Conservation (phyloP, 92 coral and sea anemone genomes). For the Anthopleura xanthogrammica region DNA sequence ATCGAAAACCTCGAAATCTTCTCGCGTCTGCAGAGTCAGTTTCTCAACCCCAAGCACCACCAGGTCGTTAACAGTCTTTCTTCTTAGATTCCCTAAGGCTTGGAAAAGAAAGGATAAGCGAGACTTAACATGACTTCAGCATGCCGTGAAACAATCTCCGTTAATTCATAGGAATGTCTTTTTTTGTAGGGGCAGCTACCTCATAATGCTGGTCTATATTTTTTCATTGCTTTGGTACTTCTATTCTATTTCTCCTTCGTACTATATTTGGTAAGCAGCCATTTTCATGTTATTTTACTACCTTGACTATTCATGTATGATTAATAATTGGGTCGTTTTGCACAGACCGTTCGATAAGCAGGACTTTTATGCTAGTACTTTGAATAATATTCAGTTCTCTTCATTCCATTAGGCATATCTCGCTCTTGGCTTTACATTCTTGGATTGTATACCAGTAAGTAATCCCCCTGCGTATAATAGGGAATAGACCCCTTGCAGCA, state of each 20-base stretch:
- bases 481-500: not conserved
- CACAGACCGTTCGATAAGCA: no score
- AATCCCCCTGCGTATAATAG: not conserved
- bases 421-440: constrained; percentile 82
- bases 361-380: not conserved
- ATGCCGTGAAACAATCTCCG: no score
- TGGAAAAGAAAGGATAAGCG: no score
- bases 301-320: no score
- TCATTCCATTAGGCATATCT: constrained; percentile 61
- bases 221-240: constrained; percentile 55
- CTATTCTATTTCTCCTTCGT: constrained; percentile 70
- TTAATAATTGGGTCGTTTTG: no score
- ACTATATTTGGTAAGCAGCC: constrained; percentile 60
- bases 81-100: no score
- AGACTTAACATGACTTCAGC: no score
- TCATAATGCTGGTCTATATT: constrained; percentile 57
- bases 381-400: not conserved
- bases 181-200: constrained; percentile 59
- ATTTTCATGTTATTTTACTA: not conserved
- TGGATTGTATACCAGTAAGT: constrained; percentile 79
- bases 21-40: no score
- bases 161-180: not conserved
- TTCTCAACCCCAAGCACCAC: no score
- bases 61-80: no score
- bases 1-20: no score